Conservation (phyloP, 1,140 invertebrate genomes). For the Atta colombica region DNA sequence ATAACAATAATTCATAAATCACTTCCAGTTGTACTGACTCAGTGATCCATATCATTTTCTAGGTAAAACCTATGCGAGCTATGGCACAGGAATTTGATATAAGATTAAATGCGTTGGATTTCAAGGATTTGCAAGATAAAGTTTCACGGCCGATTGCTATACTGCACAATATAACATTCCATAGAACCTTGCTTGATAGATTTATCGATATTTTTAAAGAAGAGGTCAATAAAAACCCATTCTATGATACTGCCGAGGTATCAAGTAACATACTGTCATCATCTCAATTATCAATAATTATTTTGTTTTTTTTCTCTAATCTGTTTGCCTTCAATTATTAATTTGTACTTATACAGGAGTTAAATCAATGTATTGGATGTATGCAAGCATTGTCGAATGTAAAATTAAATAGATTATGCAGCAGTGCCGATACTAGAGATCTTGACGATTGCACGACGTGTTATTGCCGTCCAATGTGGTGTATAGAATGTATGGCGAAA, state of each 20-base stretch:
- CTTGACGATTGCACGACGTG: conserved; percentile 88
- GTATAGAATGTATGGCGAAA: conserved; percentile 93
- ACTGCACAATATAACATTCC: conserved; percentile 92
- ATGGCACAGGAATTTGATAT: conserved; percentile 89
- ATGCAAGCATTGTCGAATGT: conserved; percentile 93
- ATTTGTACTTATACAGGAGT: conserved; percentile 87
- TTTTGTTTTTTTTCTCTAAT: background rate
- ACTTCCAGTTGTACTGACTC: background rate
- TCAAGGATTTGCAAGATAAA: conserved; percentile 93
- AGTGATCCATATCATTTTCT: background rate
- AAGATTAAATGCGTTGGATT: conserved; percentile 92
- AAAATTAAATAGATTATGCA: conserved; percentile 93
- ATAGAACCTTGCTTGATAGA: conserved; percentile 93
- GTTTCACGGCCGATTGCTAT: conserved; percentile 91
- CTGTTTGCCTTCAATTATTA: conserved; percentile 1
- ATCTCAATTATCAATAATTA: conserved; percentile 2
- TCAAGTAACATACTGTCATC: background rate
- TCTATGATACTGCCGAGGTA: conserved; percentile 90
- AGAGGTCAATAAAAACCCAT: conserved; percentile 91
- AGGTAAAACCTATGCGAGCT: conserved; percentile 89
- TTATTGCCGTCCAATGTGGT: conserved; percentile 96
- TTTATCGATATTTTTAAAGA: conserved; percentile 94
- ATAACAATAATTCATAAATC: conserved; percentile 25
- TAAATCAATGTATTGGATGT: conserved; percentile 95
- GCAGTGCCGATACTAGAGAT: conserved; percentile 80